Conservation (phyloP, 92 coral and sea anemone genomes). For the Parazoanthus atlanticus region DNA sequence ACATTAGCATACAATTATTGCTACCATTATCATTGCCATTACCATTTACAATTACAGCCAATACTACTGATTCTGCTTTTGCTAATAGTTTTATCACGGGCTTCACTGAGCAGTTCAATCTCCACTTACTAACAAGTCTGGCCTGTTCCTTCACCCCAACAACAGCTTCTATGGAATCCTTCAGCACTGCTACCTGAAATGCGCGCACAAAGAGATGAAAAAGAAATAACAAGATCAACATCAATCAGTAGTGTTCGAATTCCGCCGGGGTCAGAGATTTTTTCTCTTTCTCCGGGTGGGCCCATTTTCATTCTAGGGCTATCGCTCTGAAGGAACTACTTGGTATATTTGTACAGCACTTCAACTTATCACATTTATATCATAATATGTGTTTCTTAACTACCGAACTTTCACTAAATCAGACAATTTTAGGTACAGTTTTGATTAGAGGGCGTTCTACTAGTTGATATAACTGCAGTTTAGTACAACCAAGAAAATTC, state of each 20-base stretch:
- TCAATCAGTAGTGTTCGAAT: no score
- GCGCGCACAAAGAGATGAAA: background rate
- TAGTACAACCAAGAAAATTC: no score
- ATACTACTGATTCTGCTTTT: background rate
- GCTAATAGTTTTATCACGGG: background rate
- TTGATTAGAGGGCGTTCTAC: no score
- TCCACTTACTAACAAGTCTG: slow-evolving; percentile 65
- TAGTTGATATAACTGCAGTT: no score
- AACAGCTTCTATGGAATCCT: slow-evolving; percentile 74
- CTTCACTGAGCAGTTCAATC: background rate
- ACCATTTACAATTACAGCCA: background rate
- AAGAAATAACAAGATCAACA: background rate
- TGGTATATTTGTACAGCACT: no score
- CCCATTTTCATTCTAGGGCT: no score
- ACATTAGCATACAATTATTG: background rate
- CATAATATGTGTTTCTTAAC: background rate
- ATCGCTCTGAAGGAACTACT: no score
- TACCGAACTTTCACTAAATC: no score
- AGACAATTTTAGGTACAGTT: no score
- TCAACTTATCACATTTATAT: no score
- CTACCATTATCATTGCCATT: background rate
- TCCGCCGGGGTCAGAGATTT: no score
- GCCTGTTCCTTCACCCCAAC: slow-evolving; percentile 81
- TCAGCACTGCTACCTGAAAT: slow-evolving; percentile 82
- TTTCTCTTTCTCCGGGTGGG: no score